Evolutionary conservation across 1,140 invertebrate species (phyloP).

Genomic region (Formica selysi): DNA sequence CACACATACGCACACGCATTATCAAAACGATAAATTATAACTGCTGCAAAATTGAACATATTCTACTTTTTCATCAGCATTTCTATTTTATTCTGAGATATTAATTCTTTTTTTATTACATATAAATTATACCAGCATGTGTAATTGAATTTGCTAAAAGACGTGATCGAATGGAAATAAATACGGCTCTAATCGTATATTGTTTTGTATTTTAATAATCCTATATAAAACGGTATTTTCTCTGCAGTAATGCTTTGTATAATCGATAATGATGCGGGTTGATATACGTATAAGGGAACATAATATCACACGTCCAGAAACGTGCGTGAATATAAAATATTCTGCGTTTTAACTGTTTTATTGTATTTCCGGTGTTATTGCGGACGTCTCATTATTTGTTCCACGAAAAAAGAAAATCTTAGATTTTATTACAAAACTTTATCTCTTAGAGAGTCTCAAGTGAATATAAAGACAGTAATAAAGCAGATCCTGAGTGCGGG

Average conservation of each 20-base stretch:
- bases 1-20: too few relatives aligned
- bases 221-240: background rate
- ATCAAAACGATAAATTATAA: background rate
- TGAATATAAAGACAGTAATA: conserved; percentile 17
- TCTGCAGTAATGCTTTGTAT: background rate
- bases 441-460: background rate
- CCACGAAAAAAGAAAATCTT: background rate
- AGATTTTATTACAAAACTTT: background rate
- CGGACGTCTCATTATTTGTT: background rate
- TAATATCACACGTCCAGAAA: background rate
- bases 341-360: background rate
- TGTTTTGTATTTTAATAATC: conserved; percentile 19
- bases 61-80: background rate
- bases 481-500: background rate
- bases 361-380: background rate
- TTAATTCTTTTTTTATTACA: conserved; percentile 22
- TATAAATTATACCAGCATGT: background rate
- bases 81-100: background rate
- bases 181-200: conserved; percentile 25
- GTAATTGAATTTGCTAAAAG: conserved; percentile 27
- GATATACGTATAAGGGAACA: background rate
- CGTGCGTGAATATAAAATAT: background rate
- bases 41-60: background rate
- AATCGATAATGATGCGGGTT: background rate
- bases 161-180: conserved; percentile 1